These are phyloP conservation scores for Aspiorhynchus laticeps DNA, from an alignment of 2,113 vertebrate species.

Conservation along the genomic window DNA sequence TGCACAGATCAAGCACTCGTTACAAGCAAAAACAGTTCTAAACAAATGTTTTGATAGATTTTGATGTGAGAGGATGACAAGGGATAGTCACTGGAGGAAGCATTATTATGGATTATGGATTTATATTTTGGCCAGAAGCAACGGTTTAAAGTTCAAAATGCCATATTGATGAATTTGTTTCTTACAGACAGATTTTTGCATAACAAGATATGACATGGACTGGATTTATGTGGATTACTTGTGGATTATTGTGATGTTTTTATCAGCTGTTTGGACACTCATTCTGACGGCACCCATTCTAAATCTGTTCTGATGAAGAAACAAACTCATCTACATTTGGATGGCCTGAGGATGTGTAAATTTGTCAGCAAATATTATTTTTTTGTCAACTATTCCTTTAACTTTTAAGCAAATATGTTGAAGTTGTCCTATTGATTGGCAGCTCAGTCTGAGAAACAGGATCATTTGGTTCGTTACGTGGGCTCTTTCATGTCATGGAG, in stretches of 20 bases:
- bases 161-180: background rate
- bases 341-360: background rate
- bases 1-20: background rate
- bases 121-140: background rate
- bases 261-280: background rate
- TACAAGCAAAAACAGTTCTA: background rate
- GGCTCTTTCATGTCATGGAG: background rate
- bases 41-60: background rate
- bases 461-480: background rate
- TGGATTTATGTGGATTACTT: background rate
- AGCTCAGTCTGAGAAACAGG: constrained; percentile 2
- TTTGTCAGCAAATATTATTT: background rate
- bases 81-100: background rate
- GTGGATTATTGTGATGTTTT: too few relatives aligned
- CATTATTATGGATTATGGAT: background rate
- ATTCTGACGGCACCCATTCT: background rate
- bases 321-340: background rate
- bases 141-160: background rate
- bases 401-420: background rate
- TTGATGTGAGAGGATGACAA: too few relatives aligned
- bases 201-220: background rate
- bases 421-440: too few relatives aligned
- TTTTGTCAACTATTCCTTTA: background rate
- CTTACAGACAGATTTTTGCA: background rate
- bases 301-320: background rate